Evolutionary conservation across 30 jellyfish, hydroid and myxozoan species (phyloP), one percentile per base, ranked within the genome.

Genomic region (Hydractinia symbiolongicarpus): DNA sequence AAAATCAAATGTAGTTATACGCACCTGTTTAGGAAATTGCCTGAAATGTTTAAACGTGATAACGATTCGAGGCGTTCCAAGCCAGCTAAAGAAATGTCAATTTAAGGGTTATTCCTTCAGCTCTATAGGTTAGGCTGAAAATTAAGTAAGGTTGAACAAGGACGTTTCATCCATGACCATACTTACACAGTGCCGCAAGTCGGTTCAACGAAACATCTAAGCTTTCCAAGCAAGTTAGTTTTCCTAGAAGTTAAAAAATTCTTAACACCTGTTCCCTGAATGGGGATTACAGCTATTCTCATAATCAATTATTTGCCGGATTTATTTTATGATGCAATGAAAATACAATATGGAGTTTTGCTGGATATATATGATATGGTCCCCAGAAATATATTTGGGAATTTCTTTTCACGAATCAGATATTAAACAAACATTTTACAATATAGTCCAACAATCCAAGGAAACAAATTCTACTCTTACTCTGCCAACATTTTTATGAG

Each of bases 111-210:
- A 30, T 30, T 30, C 1, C n/a, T n/a, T 0, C 44, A 30, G 44
- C 2, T 30, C 44, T 1, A 30, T 30, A 30, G 44, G 44, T 30
- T 30, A 30, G 44, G 44, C 44, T 30, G 44, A 30, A 30, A 30
- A 30, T 30, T 30, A 30, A 30, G 44, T 30, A 30, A 30, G 44
- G 44, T 30, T 30, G 44, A 30, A 30, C 44, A 30, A 30, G 44
- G 44, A 30, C 44, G 44, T 30, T 30, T 30, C 44, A 30, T 30
- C 44, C 44, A 30, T 30, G 44, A 2, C 1, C 44, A 30, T 30
- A 30, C 74, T 64, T 64, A 64, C 74, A 64, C 40, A 64, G 40
- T 6, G 74, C 74, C 4, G 74, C 40, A n/a, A 64, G 74, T 6
- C 74, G 4, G 74, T 64, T 64, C 19, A 5, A 64, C 52, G 74